A percentile compares a stretch with the other conserved stretches of the same genome.
phyloP scores from a whole-genome alignment of 1,140 invertebrate species.

The Linepithema humile region DNA sequence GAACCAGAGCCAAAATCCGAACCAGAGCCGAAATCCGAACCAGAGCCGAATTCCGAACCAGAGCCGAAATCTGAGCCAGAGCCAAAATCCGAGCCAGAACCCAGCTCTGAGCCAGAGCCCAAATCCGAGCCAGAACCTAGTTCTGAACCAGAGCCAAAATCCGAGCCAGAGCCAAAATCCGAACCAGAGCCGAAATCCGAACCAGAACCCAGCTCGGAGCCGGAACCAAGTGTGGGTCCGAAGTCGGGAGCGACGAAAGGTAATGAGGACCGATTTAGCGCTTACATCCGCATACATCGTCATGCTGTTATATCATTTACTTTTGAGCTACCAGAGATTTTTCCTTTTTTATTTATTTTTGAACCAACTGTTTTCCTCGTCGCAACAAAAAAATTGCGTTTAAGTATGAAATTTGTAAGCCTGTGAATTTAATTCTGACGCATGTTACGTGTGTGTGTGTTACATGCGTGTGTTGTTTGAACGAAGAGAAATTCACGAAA shows the following conservation, averaged over 20 bases:
- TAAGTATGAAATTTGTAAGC: no score
- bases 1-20: constrained; percentile 68
- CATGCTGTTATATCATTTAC: constrained; percentile 53
- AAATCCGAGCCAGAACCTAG: constrained; percentile 80
- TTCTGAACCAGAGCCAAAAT: constrained; percentile 81
- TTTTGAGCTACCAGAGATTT: constrained; percentile 41
- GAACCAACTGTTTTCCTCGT: neutral
- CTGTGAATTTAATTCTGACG: neutral
- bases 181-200: constrained; percentile 79
- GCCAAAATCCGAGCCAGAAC: constrained; percentile 80
- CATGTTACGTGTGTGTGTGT: no score
- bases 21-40: constrained; percentile 70
- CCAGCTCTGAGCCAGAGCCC: constrained; percentile 72
- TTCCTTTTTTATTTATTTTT: neutral
- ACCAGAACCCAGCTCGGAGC: constrained; percentile 45
- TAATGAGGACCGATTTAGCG: constrained; percentile 65
- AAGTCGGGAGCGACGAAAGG: constrained; percentile 76
- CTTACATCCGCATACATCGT: constrained; percentile 54
- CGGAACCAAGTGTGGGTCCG: constrained; percentile 70
- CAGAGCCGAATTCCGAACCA: no score
- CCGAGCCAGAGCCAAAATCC: constrained; percentile 81
- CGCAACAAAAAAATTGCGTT: neutral
- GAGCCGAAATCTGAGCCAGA: constrained; percentile 82
- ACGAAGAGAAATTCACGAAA: constrained; percentile 2
- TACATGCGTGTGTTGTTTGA: neutral